Evolutionary conservation across 1,140 invertebrate genomes (phyloP), one percentile per base, ranked within the genome.

Genomic region (Leptopilina clavipes): DNA sequence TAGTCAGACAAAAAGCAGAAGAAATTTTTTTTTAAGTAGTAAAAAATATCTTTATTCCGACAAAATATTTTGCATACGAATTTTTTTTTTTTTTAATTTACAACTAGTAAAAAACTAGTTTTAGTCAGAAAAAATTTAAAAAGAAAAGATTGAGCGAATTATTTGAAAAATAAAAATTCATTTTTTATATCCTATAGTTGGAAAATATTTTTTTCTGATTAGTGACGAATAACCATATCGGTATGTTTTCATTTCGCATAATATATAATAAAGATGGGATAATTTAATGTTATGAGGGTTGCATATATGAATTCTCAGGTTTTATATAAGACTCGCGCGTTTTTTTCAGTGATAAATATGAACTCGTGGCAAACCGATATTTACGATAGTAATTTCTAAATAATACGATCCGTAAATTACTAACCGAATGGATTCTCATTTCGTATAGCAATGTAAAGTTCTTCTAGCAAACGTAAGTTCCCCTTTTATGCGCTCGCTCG

Each of bases 341-440:
- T 31, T 31, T 31, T 31, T 12, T 31, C 18, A n/a, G 37, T 25
- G 52, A 73, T 73, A 73, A 73, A 73, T 73, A 3, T 54, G 48
- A 9, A 37, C 72, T 54, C 48, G 45, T 37, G 54, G 75, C 48
- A 76, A 79, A 79, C 78, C 75, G 73, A 75, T 79, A 79, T 79
- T 79, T 79, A 79, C 75, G 59, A 70, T 48, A 65, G 75, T 40
- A 59, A 73, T 75, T 70, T 76, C 75, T 76, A 77, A 80, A 78
- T 80, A 80, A 78, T 80, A 80, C 74, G 79, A 76, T 52, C 72
- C 74, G 79, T 76, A 78, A 80, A 80, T 80, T 80, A 78, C 74
- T 72, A 25, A 76, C 40, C 59, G 79, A 76, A 80, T 76, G 76
- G 70, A 73, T 80, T 78, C 72, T 77, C 79, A 80, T 80, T 77